Base-by-base conservation (phyloP, 2,797 vertebrate genomes). In the Loriculus beryllinus region DNA sequence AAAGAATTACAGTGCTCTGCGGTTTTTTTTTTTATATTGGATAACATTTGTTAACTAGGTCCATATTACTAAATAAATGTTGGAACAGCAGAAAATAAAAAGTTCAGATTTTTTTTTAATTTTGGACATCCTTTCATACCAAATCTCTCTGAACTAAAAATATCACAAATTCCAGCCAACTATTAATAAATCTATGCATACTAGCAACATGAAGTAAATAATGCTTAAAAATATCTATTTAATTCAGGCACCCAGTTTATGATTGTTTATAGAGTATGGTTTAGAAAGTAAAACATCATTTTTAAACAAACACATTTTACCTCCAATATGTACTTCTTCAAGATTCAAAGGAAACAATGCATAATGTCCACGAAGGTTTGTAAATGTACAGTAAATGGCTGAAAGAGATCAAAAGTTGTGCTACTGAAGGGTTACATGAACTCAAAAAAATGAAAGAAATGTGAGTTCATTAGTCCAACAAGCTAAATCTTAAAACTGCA, bases 301-400 rank as follows among this genome's bases (percentile, higher is more conserved):
- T 82, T 89, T 15, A 88, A 93, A 75, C 71, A 88, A 93, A 86
- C 43, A 81, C 13, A 37, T 92, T 85, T 87, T 94, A 15, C 63
- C 54, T 83, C 71, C 72, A 93, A 31, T 74, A 62, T 59, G 16
- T 82, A 84, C 48, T 90, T 94, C 51, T 86, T 82, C 28, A 80
- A 57, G 42, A 37, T 60, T 68, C 87, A 86, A 64, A 92, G 31
- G 13, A 62, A 79, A 47, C 8, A 57, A 89, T 14, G 33, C 33
- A 60, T 51, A 59, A 90, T 57, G 25, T n/a, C 63, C 68, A 40
- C 9, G 17, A 85, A 68, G 13, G 9, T 52, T 90, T 88, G 54
- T 52, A 71, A 90, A 82, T 43, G 75, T 3, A 63, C 6, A 51
- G 31, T 35, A 79, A 84, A 35, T 70, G 16, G 22, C 0, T 15